phyloP scores from a whole-genome alignment of 1,140 invertebrate genomes.

The Limonius californicus region DNA sequence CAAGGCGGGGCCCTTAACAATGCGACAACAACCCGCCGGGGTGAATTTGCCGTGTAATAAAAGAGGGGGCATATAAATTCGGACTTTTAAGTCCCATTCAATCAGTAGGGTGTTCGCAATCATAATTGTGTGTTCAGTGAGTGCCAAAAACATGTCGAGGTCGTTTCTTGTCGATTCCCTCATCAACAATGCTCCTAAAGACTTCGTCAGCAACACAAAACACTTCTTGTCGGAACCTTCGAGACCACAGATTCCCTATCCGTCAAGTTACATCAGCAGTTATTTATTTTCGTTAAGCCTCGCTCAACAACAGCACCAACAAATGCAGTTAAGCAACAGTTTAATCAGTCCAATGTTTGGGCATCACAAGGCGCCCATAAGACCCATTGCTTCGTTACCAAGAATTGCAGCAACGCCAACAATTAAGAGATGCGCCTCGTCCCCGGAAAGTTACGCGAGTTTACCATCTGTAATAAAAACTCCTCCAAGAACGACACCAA shows the following conservation, averaged over 20 bases:
- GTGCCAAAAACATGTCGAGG: conserved; percentile 58
- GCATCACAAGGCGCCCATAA: conserved; percentile 30
- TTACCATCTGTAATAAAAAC: neutral
- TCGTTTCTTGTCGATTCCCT: conserved; percentile 73
- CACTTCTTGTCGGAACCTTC: conserved; percentile 26
- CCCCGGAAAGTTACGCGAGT: conserved; percentile 34
- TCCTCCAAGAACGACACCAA: neutral
- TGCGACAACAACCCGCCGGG: conserved; percentile 24
- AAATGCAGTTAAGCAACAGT: conserved; percentile 19
- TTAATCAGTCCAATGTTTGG: conserved; percentile 10
- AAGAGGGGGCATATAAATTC: conserved; percentile 34
- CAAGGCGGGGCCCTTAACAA: conserved; percentile 33
- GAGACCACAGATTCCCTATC: conserved; percentile 54
- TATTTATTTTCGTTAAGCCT: conserved; percentile 59
- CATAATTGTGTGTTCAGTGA: conserved; percentile 10
- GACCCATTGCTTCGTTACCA: conserved; percentile 37
- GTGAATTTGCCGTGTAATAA: conserved; percentile 25
- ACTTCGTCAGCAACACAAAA: conserved; percentile 49
- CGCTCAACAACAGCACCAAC: conserved; percentile 51
- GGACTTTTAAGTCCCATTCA: conserved; percentile 18
- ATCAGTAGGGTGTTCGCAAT: conserved; percentile 25
- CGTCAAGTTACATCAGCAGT: conserved; percentile 56
- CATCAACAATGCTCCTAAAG: conserved; percentile 59
- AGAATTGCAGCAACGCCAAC: neutral
- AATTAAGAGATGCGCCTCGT: conserved; percentile 13